Percentiles rank a stretch among this genome's conserved stretches.
phyloP scores from a whole-genome alignment of 2,888 invertebrate genomes.

The Abscondita cerata region DNA sequence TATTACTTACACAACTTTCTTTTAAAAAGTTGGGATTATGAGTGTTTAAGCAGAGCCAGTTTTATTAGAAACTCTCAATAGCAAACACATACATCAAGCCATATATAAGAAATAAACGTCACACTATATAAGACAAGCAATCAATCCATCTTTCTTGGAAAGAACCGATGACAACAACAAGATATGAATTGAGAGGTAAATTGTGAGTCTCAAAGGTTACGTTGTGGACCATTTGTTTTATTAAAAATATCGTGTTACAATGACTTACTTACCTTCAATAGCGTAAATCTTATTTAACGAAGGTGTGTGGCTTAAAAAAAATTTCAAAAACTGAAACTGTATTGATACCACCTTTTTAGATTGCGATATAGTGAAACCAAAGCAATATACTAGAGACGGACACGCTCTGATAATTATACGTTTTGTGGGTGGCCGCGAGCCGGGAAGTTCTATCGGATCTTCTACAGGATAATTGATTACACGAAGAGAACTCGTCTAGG shows the following conservation, averaged over 20 bases:
- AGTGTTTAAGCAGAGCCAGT: constrained; percentile 25
- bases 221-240: constrained; percentile 24
- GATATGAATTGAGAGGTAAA: constrained; percentile 25
- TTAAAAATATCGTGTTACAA: constrained; percentile 10
- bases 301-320: no score
- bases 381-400: constrained; percentile 32
- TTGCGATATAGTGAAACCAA: constrained; percentile 24
- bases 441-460: constrained; percentile 35
- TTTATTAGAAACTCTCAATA: constrained; percentile 30
- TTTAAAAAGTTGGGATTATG: no score
- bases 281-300: no score
- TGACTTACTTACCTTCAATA: neutral
- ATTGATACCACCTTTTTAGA: constrained; percentile 21
- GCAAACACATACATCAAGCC: constrained; percentile 39
- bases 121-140: constrained; percentile 38
- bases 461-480: constrained; percentile 43
- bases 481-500: constrained; percentile 41
- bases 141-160: constrained; percentile 38
- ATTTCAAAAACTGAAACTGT: no score
- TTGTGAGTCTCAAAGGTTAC: constrained; percentile 25
- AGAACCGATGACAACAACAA: constrained; percentile 33
- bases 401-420: constrained; percentile 44
- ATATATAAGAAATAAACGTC: constrained; percentile 39
- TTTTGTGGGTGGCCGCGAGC: constrained; percentile 44
- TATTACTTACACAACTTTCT: no score